phyloP scores from a whole-genome alignment of 2,888 invertebrate genomes.

The Helicoverpa assulta region DNA sequence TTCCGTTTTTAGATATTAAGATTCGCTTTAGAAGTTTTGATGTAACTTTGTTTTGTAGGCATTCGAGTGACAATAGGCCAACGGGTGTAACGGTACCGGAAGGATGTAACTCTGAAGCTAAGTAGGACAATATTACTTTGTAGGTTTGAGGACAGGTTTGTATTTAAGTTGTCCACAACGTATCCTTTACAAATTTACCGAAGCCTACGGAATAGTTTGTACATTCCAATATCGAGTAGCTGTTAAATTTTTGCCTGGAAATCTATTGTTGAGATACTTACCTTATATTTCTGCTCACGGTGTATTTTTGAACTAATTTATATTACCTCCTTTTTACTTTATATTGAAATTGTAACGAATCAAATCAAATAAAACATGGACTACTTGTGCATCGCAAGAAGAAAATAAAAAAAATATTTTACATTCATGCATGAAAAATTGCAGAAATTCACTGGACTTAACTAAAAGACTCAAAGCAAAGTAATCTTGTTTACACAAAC shows the following conservation, averaged over 20 bases:
- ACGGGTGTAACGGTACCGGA: constrained; percentile 18
- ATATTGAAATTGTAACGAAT: neutral
- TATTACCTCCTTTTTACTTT: too few species aligned
- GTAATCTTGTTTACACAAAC: constrained; percentile 36
- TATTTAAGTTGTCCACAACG: neutral
- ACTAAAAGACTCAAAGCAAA: constrained; percentile 36
- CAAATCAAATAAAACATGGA: neutral
- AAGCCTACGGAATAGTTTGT: too few species aligned
- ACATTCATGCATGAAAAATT: constrained; percentile 16
- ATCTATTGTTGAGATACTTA: too few species aligned
- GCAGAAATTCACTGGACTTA: constrained; percentile 15
- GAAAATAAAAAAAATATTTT: constrained; percentile 18
- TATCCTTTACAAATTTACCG: too few species aligned
- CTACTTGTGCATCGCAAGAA: neutral
- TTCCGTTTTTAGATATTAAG: constrained; percentile 55
- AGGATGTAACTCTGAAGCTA: constrained; percentile 23
- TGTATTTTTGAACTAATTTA: too few species aligned
- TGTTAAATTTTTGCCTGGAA: too few species aligned
- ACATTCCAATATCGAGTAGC: too few species aligned
- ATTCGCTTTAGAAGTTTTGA: constrained; percentile 53
- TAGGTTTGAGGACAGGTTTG: neutral
- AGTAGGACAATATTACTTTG: constrained; percentile 16
- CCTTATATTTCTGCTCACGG: too few species aligned
- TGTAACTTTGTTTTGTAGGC: constrained; percentile 48
- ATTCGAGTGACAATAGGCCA: constrained; percentile 39